phyloP scores from a whole-genome alignment of 2,113 vertebrate genomes.

The Melanostigma gelatinosum region DNA sequence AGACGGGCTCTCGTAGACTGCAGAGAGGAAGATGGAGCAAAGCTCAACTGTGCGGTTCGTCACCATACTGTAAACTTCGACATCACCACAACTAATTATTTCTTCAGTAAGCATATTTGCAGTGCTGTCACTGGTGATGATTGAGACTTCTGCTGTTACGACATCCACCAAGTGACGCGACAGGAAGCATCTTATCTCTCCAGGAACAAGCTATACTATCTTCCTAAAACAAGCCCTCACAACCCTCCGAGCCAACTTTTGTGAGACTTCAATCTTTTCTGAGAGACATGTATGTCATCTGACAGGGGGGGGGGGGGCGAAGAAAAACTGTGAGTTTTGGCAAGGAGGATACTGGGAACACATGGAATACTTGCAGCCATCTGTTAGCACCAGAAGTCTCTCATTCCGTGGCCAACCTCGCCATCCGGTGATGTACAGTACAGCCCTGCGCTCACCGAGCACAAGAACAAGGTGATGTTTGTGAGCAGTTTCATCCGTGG shows the following conservation, averaged over 20 bases:
- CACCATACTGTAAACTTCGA: constrained; percentile 12
- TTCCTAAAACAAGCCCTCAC: constrained; percentile 18
- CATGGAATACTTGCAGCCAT: constrained; percentile 78
- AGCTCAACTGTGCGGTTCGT: background rate
- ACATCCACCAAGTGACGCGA: constrained; percentile 14
- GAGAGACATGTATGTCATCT: constrained; percentile 45
- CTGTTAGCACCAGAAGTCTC: constrained; percentile 79
- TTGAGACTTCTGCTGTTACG: background rate
- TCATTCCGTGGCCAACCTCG: constrained; percentile 71
- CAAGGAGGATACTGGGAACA: constrained; percentile 71
- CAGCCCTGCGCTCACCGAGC: constrained; percentile 43
- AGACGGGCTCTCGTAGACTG: background rate
- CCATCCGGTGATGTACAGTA: constrained; percentile 70
- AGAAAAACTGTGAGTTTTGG: constrained; percentile 59
- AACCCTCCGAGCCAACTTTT: constrained; percentile 8
- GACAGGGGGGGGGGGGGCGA: constrained; percentile 21
- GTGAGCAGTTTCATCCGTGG: constrained; percentile 60
- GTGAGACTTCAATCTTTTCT: constrained; percentile 32
- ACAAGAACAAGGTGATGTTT: constrained; percentile 57
- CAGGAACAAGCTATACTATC: constrained; percentile 40
- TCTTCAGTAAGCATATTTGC: constrained; percentile 1
- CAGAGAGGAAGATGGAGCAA: background rate
- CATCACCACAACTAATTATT: background rate
- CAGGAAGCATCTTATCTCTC: constrained; percentile 54
- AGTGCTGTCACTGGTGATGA: background rate